Evolutionary conservation across 2,888 invertebrate species (phyloP), one percentile per base, ranked within the genome.

Genomic region (Ormyrus pomaceus): DNA sequence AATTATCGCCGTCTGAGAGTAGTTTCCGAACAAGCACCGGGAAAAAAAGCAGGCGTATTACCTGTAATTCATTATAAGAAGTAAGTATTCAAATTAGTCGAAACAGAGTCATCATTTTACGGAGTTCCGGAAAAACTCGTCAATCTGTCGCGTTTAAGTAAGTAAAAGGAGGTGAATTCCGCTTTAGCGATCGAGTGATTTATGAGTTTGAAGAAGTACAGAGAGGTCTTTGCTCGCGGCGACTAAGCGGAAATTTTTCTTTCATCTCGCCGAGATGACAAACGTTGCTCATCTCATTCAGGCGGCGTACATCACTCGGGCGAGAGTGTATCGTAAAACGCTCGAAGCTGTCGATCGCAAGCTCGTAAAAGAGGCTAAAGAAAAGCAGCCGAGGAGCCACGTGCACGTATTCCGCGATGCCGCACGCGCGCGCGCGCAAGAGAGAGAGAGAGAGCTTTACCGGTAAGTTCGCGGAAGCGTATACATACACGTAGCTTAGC

Each of bases 391-490:
- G 34, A 34, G 34, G 2, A 34, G 34, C 34, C 34, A 34, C 34
- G 34, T 2, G 34, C 34, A 34, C 34, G 3, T 34, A 34, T 34
- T 34, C 34, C 34, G 34, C 34, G 34, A 34, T 3, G 34, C 34
- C 34, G 34, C 34, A 34, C 34, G 34, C 34, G 34, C 34, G 34
- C 34, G 34, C 34, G 34, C 84, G 83, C 82, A 81, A 34, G 34
- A 34, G 34, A 34, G 34, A 34, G 34, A 34, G 34, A 34, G 34
- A 34, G 34, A 83, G 84, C 82, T 86, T 86, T 87, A 86, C 85
- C 85, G 86, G 83, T 86, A 86, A 83, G 83, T 88, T 86, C 85
- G 85, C 79, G 83, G 87, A 86, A 87, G 10, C 62, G 11, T 19
- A 9, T 19, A 66, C 46, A 34, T 5, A 19, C 5, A 58, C 68